Evolutionary conservation across 2,113 vertebrate species (phyloP).

Genomic region (Garra rufa): DNA sequence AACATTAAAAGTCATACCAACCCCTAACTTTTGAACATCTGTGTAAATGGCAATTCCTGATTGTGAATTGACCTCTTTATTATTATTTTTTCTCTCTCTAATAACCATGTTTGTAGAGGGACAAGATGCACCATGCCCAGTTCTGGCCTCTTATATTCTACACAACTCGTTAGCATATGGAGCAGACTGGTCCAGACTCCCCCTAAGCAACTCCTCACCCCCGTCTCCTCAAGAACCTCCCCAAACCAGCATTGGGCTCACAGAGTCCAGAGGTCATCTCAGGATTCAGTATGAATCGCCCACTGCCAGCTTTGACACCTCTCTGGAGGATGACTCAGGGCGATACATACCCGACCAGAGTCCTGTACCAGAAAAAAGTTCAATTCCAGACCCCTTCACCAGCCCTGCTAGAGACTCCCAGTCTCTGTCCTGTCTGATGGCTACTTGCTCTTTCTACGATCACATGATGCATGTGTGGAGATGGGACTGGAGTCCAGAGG

Average conservation of each 20-base stretch:
- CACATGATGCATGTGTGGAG: constrained; percentile 91
- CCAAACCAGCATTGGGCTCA: constrained; percentile 47
- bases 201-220: constrained; percentile 60
- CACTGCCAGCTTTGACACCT: constrained; percentile 79
- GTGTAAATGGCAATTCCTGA: no score
- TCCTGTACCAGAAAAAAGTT: not conserved
- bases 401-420: not conserved
- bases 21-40: not conserved
- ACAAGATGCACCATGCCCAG: constrained; percentile 69
- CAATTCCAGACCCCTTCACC: not conserved
- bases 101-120: constrained; percentile 71
- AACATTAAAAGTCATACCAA: not conserved
- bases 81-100: no score
- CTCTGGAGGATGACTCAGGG: constrained; percentile 74
- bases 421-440: constrained; percentile 75
- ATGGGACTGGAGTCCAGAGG: constrained; percentile 80
- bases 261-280: constrained; percentile 67
- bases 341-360: constrained; percentile 59
- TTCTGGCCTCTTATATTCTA: constrained; percentile 81
- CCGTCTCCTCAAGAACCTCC: constrained; percentile 50
- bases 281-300: constrained; percentile 81
- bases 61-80: no score
- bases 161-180: constrained; percentile 92
- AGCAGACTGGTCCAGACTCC: constrained; percentile 89
- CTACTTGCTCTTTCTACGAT: constrained; percentile 94